Evolutionary conservation across 1,140 invertebrate genomes (phyloP).

Genomic region (Telenomus remus): DNA sequence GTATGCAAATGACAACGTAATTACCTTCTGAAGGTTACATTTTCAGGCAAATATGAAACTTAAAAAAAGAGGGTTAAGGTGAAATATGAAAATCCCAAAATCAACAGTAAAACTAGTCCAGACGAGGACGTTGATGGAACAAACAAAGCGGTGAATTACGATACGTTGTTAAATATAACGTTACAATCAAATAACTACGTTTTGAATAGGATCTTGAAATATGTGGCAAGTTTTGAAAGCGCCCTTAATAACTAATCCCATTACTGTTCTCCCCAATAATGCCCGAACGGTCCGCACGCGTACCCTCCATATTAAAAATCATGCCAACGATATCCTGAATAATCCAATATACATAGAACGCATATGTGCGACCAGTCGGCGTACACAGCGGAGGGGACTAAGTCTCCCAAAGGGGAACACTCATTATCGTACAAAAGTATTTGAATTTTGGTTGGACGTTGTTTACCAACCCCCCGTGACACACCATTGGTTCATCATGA

Average conservation of each 20-base stretch:
- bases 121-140: slow-evolving; percentile 35
- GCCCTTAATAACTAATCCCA: slow-evolving; percentile 67
- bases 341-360: slow-evolving; percentile 64
- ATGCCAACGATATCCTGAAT: slow-evolving; percentile 70
- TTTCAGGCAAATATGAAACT: no score
- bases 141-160: slow-evolving; percentile 43
- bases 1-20: no score
- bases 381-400: not conserved
- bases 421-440: slow-evolving; percentile 66
- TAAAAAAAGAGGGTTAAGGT: not conserved
- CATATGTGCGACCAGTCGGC: slow-evolving; percentile 38
- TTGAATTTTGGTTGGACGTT: slow-evolving; percentile 66
- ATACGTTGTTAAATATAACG: slow-evolving; percentile 57
- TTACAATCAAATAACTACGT: slow-evolving; percentile 56
- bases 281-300: slow-evolving; percentile 32
- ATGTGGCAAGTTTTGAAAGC: slow-evolving; percentile 58
- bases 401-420: not conserved
- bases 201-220: slow-evolving; percentile 52
- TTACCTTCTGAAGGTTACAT: no score
- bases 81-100: not conserved
- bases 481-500: slow-evolving; percentile 59
- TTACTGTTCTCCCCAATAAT: slow-evolving; percentile 62
- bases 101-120: slow-evolving; percentile 6
- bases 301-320: slow-evolving; percentile 68
- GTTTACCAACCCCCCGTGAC: slow-evolving; percentile 42